phyloP scores from a whole-genome alignment of 2,888 invertebrate genomes.

The Ennomos erosarius region DNA sequence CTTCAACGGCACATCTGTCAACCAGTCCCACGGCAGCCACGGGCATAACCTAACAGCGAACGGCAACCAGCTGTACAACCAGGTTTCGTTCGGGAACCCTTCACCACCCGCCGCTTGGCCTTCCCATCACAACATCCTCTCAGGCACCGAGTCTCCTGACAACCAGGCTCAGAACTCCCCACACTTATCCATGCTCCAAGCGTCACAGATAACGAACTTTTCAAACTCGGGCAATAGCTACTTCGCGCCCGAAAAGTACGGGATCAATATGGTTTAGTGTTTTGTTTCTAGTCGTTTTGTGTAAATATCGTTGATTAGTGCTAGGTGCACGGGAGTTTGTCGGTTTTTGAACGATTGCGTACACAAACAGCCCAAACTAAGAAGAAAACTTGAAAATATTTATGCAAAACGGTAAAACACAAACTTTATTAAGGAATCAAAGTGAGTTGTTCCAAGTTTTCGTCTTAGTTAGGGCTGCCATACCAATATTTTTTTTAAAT shows the following conservation, averaged over 20 bases:
- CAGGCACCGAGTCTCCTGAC: conserved; percentile 77
- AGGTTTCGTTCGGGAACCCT: conserved; percentile 80
- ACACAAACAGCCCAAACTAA: too few species aligned
- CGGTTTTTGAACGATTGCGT: conserved; percentile 27
- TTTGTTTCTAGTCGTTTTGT: conserved; percentile 46
- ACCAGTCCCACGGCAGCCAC: conserved; percentile 75
- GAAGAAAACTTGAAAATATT: too few species aligned
- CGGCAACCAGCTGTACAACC: conserved; percentile 81
- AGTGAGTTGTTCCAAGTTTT: too few species aligned
- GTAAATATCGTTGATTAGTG: conserved; percentile 31
- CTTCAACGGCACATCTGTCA: conserved; percentile 79
- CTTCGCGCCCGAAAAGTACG: conserved; percentile 82
- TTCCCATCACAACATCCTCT: conserved; percentile 77
- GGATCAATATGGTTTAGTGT: conserved; percentile 83
- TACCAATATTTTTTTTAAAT: too few species aligned
- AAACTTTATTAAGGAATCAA: too few species aligned
- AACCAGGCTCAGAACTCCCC: conserved; percentile 77
- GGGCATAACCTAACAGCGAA: conserved; percentile 76
- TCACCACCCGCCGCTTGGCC: conserved; percentile 78
- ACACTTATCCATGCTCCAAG: conserved; percentile 80
- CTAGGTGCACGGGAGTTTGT: conserved; percentile 37
- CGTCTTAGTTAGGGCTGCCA: too few species aligned
- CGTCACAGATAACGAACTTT: conserved; percentile 82
- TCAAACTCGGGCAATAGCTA: conserved; percentile 80
- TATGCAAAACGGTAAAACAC: too few species aligned